Evolutionary conservation across 2,113 vertebrate species (phyloP).

Genomic region (Emydura subglobosa): DNA sequence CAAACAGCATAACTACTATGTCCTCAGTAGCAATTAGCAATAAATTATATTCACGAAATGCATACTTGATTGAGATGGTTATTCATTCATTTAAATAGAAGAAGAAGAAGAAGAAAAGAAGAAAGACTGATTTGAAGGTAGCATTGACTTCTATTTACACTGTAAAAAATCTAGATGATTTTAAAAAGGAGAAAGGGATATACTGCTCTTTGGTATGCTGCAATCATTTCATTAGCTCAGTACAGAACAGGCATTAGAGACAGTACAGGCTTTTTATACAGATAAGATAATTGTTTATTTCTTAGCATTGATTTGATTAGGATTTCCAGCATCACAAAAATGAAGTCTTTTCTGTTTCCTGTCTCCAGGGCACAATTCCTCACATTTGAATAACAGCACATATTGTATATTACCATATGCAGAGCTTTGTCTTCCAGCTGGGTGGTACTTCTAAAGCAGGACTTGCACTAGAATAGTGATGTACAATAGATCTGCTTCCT

Average conservation of each 20-base stretch:
- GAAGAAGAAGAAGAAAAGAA: not conserved
- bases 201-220: not conserved
- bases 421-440: not conserved
- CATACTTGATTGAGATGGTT: not conserved
- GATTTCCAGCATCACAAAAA: not conserved
- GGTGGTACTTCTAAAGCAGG: not conserved
- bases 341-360: not conserved
- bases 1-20: not conserved
- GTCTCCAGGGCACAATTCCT: not conserved
- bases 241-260: not conserved
- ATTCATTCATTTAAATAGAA: slow-evolving; percentile 14
- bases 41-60: not conserved
- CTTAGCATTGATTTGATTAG: not conserved
- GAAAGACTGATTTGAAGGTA: not conserved
- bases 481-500: not conserved
- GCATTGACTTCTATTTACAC: slow-evolving; percentile 2
- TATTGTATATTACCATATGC: not conserved
- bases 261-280: slow-evolving; percentile 10
- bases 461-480: not conserved
- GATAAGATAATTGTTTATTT: slow-evolving; percentile 26
- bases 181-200: not conserved
- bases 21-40: not conserved
- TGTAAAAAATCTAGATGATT: not conserved
- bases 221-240: slow-evolving; percentile 12
- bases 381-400: not conserved